Evolutionary conservation across 2,888 invertebrate species (phyloP), one percentile per base, ranked within the genome.

Genomic region (Ophonus ardosiacus): DNA sequence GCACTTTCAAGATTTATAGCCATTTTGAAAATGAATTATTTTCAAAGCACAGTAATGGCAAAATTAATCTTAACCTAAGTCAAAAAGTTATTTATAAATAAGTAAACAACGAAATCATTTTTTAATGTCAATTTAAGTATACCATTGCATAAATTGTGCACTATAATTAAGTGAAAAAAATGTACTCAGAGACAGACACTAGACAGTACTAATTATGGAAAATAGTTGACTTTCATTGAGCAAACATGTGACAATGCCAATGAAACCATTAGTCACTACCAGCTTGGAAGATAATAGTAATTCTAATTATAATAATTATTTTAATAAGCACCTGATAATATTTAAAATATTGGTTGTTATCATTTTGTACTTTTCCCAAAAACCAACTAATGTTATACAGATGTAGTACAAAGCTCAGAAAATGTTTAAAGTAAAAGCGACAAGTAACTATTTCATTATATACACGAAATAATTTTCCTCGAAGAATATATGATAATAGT

Each of bases 251-350:
- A 13, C 43, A 51, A 51, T 51, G 43, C 4, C 43, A 51, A 51
- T 13, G 43, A 51, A 13, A 51, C 43, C 43, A 51, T 51, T 13
- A 51, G 10, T 51, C 43, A 51, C 43, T 31, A 59, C n/a, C n/a
- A 59, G 3, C 7, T 17, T 15, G 15, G 7, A n/a, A 68, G 31
- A 68, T 68, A 13, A 68, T 15, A 68, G 38, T 68, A 15, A 68
- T 68, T 38, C 24, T n/a, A n/a, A 68, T 68, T 38, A 68, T n/a
- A n/a, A 15, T 68, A 68, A 68, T 68, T 68, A 68, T 68, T 31
- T 68, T 68, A 38, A 38, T n/a, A 38, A 31, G n/a, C 24, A 63
- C 13, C 7, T 63, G 18, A 59, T 17, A 15, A 59, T 15, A 51
- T 51, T 51, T 51, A 51, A 51, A 51, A 13, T 51, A 51, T 2